These are phyloP conservation scores for Craterocephalus amniculus DNA, from an alignment of 2,797 vertebrate genomes.

Conservation along the genomic window DNA sequence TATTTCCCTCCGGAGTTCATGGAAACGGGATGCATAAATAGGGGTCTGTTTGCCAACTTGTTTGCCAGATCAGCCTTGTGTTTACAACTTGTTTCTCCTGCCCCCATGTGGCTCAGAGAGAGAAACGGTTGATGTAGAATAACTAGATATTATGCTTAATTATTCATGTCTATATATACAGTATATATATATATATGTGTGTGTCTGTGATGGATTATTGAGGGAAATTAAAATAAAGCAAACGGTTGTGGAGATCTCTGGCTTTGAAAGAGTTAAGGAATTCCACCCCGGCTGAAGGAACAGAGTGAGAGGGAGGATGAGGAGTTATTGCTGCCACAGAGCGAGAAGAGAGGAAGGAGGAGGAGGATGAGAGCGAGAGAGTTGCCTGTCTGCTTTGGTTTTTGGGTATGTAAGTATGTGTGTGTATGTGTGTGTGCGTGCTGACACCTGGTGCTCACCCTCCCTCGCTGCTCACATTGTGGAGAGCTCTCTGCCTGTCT, in stretches of 20 bases:
- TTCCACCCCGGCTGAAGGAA: constrained; percentile 49
- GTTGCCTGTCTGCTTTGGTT: constrained; percentile 62
- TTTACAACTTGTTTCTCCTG: constrained; percentile 12
- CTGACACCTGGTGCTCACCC: constrained; percentile 80
- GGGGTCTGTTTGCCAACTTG: background rate
- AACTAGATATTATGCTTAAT: rapidly evolving
- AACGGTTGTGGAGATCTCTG: background rate
- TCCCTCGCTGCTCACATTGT: constrained; percentile 74
- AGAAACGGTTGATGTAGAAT: background rate
- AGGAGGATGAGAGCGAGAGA: constrained; percentile 51
- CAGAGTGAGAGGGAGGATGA: constrained; percentile 38
- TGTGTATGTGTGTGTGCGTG: constrained; percentile 22
- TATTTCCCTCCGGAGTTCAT: constrained; percentile 11
- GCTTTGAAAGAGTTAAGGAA: constrained; percentile 73
- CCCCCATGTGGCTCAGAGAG: constrained; percentile 9
- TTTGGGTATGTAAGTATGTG: constrained; percentile 25
- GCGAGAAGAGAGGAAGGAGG: constrained; percentile 33
- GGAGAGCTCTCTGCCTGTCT: constrained; percentile 73
- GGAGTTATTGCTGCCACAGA: constrained; percentile 56
- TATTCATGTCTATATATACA: too few relatives aligned
- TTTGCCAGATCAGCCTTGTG: background rate
- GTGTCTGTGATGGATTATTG: background rate
- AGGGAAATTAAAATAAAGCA: background rate
- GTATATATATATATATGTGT: background rate
- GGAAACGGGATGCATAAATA: constrained; percentile 4